phyloP scores from a whole-genome alignment of 2,113 vertebrate genomes.

The Ardeotis arabs region DNA sequence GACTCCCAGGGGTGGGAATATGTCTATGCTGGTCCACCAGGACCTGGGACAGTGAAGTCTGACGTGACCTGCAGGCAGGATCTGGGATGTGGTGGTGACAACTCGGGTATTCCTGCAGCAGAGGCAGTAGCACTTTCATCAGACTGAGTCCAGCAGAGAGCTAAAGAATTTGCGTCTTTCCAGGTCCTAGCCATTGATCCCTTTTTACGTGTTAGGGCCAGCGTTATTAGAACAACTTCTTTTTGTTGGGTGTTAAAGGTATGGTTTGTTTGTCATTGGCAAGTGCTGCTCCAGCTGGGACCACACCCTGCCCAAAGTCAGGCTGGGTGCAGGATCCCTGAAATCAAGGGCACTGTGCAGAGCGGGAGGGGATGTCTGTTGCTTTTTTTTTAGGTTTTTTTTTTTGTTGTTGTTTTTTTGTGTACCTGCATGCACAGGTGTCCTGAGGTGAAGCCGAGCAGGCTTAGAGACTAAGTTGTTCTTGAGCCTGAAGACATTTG shows the following conservation, averaged over 20 bases:
- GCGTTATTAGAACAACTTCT: background rate
- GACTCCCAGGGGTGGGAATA: background rate
- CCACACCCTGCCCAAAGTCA: background rate
- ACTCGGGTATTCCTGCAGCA: background rate
- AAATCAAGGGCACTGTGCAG: background rate
- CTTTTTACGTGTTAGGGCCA: background rate
- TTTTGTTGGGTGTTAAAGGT: background rate
- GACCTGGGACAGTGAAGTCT: background rate
- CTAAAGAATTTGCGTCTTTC: background rate
- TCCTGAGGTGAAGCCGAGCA: background rate
- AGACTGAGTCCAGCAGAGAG: background rate
- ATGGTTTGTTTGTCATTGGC: background rate
- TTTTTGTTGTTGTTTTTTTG: background rate
- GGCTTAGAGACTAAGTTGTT: background rate
- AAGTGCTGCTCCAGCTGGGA: background rate
- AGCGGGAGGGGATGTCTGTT: constrained; percentile 19
- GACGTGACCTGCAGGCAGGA: background rate
- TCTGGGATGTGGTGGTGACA: background rate
- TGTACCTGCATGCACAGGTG: background rate
- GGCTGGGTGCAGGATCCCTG: background rate
- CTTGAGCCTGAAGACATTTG: constrained; percentile 27
- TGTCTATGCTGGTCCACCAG: background rate
- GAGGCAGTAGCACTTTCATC: background rate
- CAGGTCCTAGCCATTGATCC: background rate
- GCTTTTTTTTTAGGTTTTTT: no score